Percentiles rank a stretch among this genome's conserved stretches.
These are phyloP conservation scores for Phragmatobia fuliginosa DNA, from an alignment of 2,888 invertebrate genomes.

Conservation along the genomic window DNA sequence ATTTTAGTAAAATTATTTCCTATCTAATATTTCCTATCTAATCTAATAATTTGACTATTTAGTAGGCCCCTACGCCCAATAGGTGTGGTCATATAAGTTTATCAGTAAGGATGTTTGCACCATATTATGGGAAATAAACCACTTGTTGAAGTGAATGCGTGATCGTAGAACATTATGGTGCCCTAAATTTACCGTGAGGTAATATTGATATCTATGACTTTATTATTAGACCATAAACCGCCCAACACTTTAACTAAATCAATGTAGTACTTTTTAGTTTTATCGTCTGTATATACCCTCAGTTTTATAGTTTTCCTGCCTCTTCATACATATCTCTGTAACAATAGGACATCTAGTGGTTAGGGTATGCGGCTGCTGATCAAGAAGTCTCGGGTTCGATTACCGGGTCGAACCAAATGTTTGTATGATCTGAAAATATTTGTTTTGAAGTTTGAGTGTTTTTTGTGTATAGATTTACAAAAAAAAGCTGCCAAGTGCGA, in stretches of 20 bases:
- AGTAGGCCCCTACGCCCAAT: conserved; percentile 21
- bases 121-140: conserved; percentile 59
- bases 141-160: conserved; percentile 64
- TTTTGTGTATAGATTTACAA: no score
- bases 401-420: no score
- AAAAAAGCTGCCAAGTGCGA: no score
- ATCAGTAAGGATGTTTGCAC: conserved; percentile 48
- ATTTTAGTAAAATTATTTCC: no score
- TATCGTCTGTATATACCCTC: not conserved
- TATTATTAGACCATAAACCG: conserved; percentile 31
- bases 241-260: conserved; percentile 23
- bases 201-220: conserved; percentile 53
- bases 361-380: no score
- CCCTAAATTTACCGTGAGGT: conserved; percentile 38
- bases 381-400: no score
- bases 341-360: not conserved
- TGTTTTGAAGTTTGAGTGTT: no score
- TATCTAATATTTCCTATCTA: not conserved
- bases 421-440: no score
- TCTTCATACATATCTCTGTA: not conserved
- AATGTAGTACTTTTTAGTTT: conserved; percentile 3
- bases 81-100: conserved; percentile 41
- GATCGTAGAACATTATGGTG: conserved; percentile 42
- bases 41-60: no score
- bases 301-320: not conserved